These are phyloP conservation scores for Trichonephila inaurata DNA, from an alignment of 1,140 invertebrate species.

Conservation along the genomic window DNA sequence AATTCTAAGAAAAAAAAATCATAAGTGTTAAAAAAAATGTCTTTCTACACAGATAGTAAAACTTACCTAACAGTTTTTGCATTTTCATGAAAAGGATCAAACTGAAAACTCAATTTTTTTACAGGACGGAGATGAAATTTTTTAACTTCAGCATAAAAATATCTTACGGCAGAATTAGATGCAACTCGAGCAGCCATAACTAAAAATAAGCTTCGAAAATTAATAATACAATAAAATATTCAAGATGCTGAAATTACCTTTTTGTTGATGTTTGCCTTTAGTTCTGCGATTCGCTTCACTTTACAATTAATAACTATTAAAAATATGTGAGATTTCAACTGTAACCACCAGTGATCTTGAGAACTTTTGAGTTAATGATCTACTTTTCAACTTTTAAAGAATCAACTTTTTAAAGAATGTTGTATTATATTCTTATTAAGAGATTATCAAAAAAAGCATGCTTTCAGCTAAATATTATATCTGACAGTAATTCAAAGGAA, in stretches of 20 bases:
- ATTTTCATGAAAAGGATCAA: slow-evolving; percentile 90
- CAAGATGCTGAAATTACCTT: not conserved
- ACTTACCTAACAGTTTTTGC: slow-evolving; percentile 86
- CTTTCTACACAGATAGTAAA: not conserved
- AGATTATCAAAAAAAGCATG: too few species aligned
- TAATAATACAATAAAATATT: not conserved
- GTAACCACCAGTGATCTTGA: too few species aligned
- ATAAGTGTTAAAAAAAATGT: too few species aligned
- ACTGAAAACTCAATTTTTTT: slow-evolving; percentile 87
- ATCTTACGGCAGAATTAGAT: not conserved
- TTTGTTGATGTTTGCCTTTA: not conserved
- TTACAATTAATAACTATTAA: not conserved
- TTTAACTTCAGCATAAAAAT: slow-evolving; percentile 82
- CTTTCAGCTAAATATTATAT: too few species aligned
- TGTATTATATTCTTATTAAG: too few species aligned
- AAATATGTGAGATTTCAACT: not conserved
- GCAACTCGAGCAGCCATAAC: slow-evolving; percentile 16
- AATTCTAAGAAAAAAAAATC: too few species aligned
- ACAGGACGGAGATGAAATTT: slow-evolving; percentile 89
- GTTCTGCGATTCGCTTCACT: not conserved
- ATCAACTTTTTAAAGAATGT: too few species aligned
- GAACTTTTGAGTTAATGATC: too few species aligned
- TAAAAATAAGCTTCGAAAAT: not conserved
- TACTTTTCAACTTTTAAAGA: too few species aligned
- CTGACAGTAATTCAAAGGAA: too few species aligned